Conservation (phyloP, 2,888 invertebrate genomes). For the Cheilosia pagana region DNA sequence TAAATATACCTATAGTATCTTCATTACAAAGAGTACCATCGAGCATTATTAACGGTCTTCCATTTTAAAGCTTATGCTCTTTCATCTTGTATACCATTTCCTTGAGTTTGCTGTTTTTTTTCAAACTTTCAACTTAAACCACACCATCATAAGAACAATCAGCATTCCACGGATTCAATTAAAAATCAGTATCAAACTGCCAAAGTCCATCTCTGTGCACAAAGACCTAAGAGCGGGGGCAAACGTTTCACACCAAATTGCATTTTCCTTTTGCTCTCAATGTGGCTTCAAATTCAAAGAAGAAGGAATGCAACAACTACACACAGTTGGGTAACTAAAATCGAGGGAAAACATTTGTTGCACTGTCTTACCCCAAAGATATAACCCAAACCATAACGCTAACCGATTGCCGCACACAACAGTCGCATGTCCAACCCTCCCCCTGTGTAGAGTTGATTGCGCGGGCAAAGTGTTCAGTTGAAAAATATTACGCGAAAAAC, state of each 20-base stretch:
- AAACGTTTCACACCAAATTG: conserved; percentile 42
- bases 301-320: conserved; percentile 7
- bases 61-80: too few relatives aligned
- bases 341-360: conserved; percentile 57
- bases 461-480: conserved; percentile 2
- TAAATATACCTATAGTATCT: too few relatives aligned
- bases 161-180: conserved; percentile 38
- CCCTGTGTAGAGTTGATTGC: neutral
- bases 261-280: conserved; percentile 14
- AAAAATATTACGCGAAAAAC: conserved; percentile 67
- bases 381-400: conserved; percentile 30
- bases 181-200: conserved; percentile 45
- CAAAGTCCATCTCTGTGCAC: conserved; percentile 11
- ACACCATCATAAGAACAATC: conserved; percentile 9
- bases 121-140: neutral
- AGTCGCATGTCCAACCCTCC: neutral
- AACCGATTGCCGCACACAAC: conserved; percentile 37
- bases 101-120: too few relatives aligned
- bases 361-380: conserved; percentile 50
- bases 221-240: neutral
- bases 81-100: too few relatives aligned
- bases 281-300: neutral
- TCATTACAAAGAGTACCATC: too few relatives aligned
- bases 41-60: too few relatives aligned
- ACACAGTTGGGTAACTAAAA: conserved; percentile 17